These are phyloP conservation scores for Riptortus pedestris DNA, from an alignment of 1,140 invertebrate species.

Conservation along the genomic window DNA sequence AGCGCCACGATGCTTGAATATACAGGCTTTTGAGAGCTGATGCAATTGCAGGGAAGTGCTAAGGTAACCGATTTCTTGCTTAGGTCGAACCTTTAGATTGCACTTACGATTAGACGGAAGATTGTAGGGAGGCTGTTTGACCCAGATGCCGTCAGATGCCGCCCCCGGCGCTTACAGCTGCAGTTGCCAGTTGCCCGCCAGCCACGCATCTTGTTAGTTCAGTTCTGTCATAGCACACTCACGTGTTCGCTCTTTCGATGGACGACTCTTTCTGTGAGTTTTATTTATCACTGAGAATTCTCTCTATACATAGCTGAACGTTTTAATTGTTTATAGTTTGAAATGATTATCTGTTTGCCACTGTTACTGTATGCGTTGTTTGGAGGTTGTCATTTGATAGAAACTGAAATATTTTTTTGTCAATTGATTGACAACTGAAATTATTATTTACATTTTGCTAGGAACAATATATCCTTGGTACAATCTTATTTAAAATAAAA, in stretches of 20 bases:
- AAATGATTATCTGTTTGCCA: no score
- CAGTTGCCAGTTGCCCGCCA: not conserved
- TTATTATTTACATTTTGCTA: no score
- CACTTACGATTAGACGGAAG: not conserved
- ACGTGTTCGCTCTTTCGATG: not conserved
- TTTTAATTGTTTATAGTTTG: no score
- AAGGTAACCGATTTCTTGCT: not conserved
- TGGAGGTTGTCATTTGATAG: no score
- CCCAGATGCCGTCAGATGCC: not conserved
- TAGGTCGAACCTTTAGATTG: not conserved
- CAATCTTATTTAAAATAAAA: no score
- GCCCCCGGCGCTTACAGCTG: not conserved
- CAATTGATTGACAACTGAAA: no score
- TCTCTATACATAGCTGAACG: no score
- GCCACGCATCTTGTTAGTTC: not conserved
- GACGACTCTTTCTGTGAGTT: slow-evolving; percentile 8
- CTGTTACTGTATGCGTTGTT: no score
- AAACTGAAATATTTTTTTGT: no score
- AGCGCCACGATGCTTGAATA: not conserved
- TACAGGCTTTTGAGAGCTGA: not conserved
- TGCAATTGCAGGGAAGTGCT: not conserved
- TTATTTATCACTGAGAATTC: not conserved
- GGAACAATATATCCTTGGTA: no score
- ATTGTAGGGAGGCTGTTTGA: not conserved
- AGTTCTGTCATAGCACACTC: not conserved